A percentile compares a stretch with the other conserved stretches of the same genome.
Evolutionary conservation across 2,113 vertebrate species (phyloP).

Genomic region (Desmodus rotundus): DNA sequence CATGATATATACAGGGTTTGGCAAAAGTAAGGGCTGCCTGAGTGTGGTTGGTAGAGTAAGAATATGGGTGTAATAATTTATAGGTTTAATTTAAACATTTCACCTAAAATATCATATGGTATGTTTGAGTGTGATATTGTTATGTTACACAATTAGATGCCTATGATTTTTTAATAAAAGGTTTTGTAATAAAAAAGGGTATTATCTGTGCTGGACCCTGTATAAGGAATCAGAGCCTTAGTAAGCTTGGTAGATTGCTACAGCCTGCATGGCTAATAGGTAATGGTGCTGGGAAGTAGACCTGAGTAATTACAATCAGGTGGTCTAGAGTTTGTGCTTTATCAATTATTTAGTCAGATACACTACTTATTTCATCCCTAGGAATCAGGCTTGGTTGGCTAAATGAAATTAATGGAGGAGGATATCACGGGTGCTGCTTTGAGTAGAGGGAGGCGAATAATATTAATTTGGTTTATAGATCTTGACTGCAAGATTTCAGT

Average conservation of each 20-base stretch:
- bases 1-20: neutral
- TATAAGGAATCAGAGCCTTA: neutral
- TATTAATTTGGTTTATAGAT: neutral
- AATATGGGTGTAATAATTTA: too few species aligned
- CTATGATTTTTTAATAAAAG: too few species aligned
- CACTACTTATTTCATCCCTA: neutral
- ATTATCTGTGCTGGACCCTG: too few species aligned
- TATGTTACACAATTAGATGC: too few species aligned
- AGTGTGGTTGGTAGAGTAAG: too few species aligned
- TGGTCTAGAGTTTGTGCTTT: neutral
- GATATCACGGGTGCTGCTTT: neutral
- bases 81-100: too few species aligned
- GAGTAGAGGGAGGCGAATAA: neutral
- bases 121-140: too few species aligned
- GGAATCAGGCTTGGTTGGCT: neutral
- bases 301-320: neutral
- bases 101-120: too few species aligned
- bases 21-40: too few species aligned
- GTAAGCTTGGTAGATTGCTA: neutral
- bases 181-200: too few species aligned
- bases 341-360: neutral
- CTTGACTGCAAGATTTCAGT: neutral
- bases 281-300: neutral
- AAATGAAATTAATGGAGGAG: neutral
- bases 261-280: neutral